Evolutionary conservation across 2,888 invertebrate genomes (phyloP).

Genomic region (Sycophila texana): DNA sequence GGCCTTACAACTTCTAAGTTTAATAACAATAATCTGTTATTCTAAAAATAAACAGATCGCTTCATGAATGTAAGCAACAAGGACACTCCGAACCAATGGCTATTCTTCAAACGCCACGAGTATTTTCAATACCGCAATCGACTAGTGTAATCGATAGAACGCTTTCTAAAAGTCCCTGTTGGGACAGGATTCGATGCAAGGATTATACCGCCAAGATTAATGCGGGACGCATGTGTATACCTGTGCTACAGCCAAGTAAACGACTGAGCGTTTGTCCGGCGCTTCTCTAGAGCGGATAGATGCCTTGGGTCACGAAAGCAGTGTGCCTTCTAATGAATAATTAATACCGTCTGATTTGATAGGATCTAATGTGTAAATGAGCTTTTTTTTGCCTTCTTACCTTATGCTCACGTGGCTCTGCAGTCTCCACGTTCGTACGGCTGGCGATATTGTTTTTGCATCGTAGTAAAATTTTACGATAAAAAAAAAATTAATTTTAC

Average conservation of each 20-base stretch:
- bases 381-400: not conserved
- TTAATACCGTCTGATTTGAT: constrained; percentile 39
- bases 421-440: not conserved
- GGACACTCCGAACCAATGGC: no score
- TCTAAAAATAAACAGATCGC: no score
- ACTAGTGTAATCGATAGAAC: not conserved
- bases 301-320: not conserved
- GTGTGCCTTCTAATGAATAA: constrained; percentile 40
- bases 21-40: no score
- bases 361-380: constrained; percentile 43
- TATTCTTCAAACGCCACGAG: no score
- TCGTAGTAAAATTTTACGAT: not conserved
- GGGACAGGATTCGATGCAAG: constrained; percentile 11
- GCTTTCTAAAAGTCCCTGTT: constrained; percentile 4
- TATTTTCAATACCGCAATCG: no score
- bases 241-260: not conserved
- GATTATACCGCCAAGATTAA: not conserved
- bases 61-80: no score
- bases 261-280: not conserved
- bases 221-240: not conserved
- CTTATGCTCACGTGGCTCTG: not conserved
- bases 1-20: no score
- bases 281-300: constrained; percentile 2
- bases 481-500: no score
- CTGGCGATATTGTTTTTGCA: not conserved